phyloP scores from a whole-genome alignment of 2,888 invertebrate genomes.

The Leucoptera coffeella region DNA sequence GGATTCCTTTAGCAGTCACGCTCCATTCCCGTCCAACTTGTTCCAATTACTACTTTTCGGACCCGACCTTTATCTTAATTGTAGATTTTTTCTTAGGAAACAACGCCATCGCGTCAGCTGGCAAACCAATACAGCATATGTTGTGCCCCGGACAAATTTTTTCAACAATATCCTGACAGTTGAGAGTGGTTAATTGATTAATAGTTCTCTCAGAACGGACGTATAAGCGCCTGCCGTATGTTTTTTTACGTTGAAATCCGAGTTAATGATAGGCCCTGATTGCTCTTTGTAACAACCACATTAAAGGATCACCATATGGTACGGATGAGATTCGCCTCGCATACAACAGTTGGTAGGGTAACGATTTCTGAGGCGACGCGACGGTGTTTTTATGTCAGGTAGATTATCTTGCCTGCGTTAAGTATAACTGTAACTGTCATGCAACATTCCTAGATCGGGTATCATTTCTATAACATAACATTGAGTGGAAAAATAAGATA shows the following conservation, averaged over 20 bases:
- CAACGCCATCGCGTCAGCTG: conserved; percentile 45
- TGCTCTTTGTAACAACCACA: conserved; percentile 19
- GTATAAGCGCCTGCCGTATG: conserved; percentile 30
- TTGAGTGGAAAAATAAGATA: no score
- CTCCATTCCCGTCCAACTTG: conserved; percentile 37
- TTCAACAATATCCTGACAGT: conserved; percentile 38
- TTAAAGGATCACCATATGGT: conserved; percentile 28
- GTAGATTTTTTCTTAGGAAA: conserved; percentile 25
- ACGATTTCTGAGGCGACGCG: conserved; percentile 2
- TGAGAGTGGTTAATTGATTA: conserved; percentile 43
- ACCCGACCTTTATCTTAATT: conserved; percentile 12
- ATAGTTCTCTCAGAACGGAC: conserved; percentile 35
- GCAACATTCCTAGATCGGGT: no score
- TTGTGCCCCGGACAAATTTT: conserved; percentile 13
- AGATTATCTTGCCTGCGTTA: no score
- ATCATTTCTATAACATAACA: no score
- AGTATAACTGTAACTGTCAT: no score
- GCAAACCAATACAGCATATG: conserved; percentile 38
- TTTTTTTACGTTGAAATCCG: conserved; percentile 37
- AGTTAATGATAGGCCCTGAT: conserved; percentile 45
- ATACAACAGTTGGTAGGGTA: conserved; percentile 12
- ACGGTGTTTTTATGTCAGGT: no score
- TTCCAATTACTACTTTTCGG: conserved; percentile 37
- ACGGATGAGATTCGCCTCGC: conserved; percentile 24
- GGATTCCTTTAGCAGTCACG: conserved; percentile 44